Conservation (phyloP, 2,888 invertebrate species). For the Pandemis heparana region DNA sequence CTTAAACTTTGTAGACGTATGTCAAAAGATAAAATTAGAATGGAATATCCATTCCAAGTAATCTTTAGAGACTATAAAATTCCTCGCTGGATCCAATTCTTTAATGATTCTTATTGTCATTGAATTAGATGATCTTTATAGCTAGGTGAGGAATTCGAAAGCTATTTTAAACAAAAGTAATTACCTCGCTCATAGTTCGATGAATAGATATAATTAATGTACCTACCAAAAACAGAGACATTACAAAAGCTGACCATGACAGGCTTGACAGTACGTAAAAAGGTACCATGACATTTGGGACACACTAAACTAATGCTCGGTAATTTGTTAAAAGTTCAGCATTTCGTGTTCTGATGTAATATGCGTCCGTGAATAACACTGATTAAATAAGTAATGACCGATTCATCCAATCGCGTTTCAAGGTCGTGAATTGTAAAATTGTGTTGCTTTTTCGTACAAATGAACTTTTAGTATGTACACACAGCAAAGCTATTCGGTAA, state of each 20-base stretch:
- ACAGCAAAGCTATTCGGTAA: no score
- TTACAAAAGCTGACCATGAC: slow-evolving; percentile 7
- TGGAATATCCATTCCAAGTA: not conserved
- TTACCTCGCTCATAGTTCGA: not conserved
- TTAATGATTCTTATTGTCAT: slow-evolving; percentile 2
- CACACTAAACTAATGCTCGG: slow-evolving; percentile 31
- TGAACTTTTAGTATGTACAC: not conserved
- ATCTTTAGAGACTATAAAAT: not conserved
- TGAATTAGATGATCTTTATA: not conserved
- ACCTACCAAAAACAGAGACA: not conserved
- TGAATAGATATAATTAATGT: slow-evolving; percentile 2
- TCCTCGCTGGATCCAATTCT: not conserved
- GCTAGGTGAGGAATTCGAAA: not conserved
- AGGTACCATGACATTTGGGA: slow-evolving; percentile 39
- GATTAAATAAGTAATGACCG: slow-evolving; percentile 42
- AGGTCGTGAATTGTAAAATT: slow-evolving; percentile 20
- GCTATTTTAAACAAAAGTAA: slow-evolving; percentile 6
- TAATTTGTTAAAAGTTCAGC: slow-evolving; percentile 32
- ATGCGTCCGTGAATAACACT: slow-evolving; percentile 35
- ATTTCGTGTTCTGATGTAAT: slow-evolving; percentile 40
- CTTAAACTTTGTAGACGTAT: not conserved
- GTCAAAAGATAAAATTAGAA: not conserved
- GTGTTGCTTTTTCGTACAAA: slow-evolving; percentile 9
- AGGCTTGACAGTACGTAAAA: slow-evolving; percentile 13
- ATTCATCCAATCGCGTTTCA: slow-evolving; percentile 31